Base-by-base conservation (phyloP, 1,140 invertebrate genomes). In the Galleria mellonella region DNA sequence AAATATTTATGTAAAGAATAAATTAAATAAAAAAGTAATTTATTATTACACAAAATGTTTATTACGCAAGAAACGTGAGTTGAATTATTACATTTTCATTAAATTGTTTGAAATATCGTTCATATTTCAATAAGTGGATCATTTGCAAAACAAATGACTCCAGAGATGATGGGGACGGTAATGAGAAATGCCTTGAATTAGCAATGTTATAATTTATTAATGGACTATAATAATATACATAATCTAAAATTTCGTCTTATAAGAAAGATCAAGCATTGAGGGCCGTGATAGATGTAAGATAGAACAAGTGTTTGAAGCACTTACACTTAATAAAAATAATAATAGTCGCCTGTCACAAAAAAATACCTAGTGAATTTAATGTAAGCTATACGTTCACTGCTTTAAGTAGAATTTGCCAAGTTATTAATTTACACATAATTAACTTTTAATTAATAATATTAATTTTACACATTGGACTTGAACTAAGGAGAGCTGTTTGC, bases 221-320 rank as follows among this genome's bases (percentile, higher is more conserved):
- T 38, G 47, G 33, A 38, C 10, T 42, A 12, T 43, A 43, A 38
- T 38, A n/a, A n/a, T n/a, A n/a, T n/a, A n/a, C n/a, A 3, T 23
- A 23, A 3, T 23, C 17, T 2, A 23, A 3, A 23, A 23, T 50
- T 28, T 47, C 47, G 45, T 50, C 35, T 52, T 48, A 43, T 23
- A 23, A 6, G 17, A 23, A 23, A 55, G 50, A 56, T 44, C 43
- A 58, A 52, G 37, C 48, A 51, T 57, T 52, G 41, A 58, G 11
- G 66, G 66, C 66, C 66, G 66, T 70, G 66, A 66, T 70, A 70
- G 60, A 32, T 37, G 5, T 68, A 68, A 68, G 61, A 30, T 62
- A 60, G 43, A 68, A 61, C 53, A 57, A 59, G 53, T 62, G 59
- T 57, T 62, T 57, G 35, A 48, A 58, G 57, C 59, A 70, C 60